Evolutionary conservation across 2,888 invertebrate species (phyloP).

Genomic region (Cheiracanthium punctorium): DNA sequence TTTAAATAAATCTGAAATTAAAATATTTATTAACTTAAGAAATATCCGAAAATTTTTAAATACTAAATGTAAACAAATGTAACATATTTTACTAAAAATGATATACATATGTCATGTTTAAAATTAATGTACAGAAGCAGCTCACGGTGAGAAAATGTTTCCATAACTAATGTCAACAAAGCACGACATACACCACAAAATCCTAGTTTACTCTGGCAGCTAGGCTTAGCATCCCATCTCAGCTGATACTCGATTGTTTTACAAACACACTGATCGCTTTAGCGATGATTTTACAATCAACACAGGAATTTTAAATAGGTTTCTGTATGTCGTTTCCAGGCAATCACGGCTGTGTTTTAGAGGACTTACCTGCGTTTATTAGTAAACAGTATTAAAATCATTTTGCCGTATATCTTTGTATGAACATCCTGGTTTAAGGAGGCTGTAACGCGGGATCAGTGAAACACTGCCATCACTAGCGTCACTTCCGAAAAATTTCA

Average conservation of each 20-base stretch:
- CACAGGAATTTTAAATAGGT: background rate
- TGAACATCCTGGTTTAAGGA: conserved; percentile 31
- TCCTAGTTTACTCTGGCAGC: conserved; percentile 10
- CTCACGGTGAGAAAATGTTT: no score
- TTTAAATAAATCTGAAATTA: no score
- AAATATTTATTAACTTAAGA: no score
- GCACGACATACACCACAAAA: background rate
- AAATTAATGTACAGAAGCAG: no score
- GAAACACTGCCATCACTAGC: conserved; percentile 59
- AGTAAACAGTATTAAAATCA: background rate
- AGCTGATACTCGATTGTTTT: conserved; percentile 47
- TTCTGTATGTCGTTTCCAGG: background rate
- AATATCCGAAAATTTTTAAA: no score
- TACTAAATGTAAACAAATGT: no score
- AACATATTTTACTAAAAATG: no score
- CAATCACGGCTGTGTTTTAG: no score
- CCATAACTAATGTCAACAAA: conserved; percentile 47
- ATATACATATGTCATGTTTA: no score
- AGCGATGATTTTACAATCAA: background rate
- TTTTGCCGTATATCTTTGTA: no score
- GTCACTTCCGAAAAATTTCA: conserved; percentile 36
- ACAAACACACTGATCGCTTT: conserved; percentile 28
- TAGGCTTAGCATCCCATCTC: conserved; percentile 52
- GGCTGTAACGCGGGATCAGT: conserved; percentile 47
- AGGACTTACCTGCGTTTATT: conserved; percentile 13